Conservation (phyloP, 2,888 invertebrate species). For the Eilema depressum region DNA sequence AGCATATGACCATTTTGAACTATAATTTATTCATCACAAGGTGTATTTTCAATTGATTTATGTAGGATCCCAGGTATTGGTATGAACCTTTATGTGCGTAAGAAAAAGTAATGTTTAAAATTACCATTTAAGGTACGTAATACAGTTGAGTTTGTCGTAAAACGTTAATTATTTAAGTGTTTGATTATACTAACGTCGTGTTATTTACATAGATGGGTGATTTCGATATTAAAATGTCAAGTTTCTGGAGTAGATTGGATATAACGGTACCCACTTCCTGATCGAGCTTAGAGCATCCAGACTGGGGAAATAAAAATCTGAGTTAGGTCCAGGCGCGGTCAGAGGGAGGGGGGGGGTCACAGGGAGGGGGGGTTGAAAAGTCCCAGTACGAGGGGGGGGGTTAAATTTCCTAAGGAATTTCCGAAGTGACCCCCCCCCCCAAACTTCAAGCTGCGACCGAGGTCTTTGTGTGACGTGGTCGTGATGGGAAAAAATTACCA, state of each 20-base stretch:
- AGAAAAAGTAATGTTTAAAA: constrained; percentile 16
- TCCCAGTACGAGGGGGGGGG: too few species aligned
- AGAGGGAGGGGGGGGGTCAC: too few species aligned
- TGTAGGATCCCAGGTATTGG: background rate
- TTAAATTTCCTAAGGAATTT: too few species aligned
- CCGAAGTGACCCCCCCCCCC: too few species aligned
- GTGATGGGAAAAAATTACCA: too few species aligned
- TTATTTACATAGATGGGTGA: background rate
- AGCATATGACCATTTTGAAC: constrained; percentile 33
- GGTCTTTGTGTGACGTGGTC: too few species aligned
- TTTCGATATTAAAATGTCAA: background rate
- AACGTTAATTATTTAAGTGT: background rate
- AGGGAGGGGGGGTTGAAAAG: too few species aligned
- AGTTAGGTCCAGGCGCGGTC: too few species aligned
- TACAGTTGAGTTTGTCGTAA: background rate
- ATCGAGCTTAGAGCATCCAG: background rate
- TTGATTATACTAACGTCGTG: background rate
- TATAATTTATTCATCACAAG: constrained; percentile 28
- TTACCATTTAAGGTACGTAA: constrained; percentile 7
- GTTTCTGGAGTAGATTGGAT: background rate
- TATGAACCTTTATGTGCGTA: background rate
- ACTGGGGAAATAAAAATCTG: background rate
- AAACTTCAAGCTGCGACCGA: too few species aligned
- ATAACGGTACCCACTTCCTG: background rate
- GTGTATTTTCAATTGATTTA: constrained; percentile 28